Evolutionary conservation across 2,888 invertebrate species (phyloP).

Genomic region (Tinea pellionella): DNA sequence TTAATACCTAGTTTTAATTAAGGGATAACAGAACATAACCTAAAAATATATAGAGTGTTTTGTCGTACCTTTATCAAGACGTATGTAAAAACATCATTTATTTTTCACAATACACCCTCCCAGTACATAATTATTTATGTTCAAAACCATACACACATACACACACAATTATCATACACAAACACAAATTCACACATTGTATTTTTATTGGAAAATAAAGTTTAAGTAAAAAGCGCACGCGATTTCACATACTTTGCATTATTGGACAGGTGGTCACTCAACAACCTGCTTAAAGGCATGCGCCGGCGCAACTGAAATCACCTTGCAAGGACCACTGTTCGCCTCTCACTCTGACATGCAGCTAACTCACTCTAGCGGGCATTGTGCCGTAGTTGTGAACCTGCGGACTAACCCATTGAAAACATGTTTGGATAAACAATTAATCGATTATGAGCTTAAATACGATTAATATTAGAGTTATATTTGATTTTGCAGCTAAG

Average conservation of each 20-base stretch:
- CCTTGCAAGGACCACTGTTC: constrained; percentile 67
- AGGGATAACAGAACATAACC: too few species aligned
- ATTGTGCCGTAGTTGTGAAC: constrained; percentile 44
- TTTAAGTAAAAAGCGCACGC: neutral
- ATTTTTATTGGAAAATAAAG: neutral
- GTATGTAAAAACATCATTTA: neutral
- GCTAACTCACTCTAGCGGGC: constrained; percentile 53
- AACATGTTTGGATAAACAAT: neutral
- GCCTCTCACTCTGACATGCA: constrained; percentile 45
- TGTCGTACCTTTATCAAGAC: neutral
- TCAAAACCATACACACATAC: neutral
- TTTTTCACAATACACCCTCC: neutral
- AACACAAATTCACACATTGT: neutral
- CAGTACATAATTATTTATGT: neutral
- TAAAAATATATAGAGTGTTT: neutral
- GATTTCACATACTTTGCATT: neutral
- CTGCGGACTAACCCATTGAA: constrained; percentile 27
- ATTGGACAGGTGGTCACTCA: constrained; percentile 1
- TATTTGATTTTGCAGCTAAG: neutral
- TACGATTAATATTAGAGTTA: neutral
- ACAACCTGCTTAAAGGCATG: constrained; percentile 44
- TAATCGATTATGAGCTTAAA: neutral
- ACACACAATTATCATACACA: neutral
- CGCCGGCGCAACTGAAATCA: constrained; percentile 68
- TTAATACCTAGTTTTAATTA: too few species aligned